Percentiles rank a stretch among this genome's conserved stretches.
These are phyloP conservation scores for Apoda limacodes DNA, from an alignment of 2,888 invertebrate species.

Conservation along the genomic window DNA sequence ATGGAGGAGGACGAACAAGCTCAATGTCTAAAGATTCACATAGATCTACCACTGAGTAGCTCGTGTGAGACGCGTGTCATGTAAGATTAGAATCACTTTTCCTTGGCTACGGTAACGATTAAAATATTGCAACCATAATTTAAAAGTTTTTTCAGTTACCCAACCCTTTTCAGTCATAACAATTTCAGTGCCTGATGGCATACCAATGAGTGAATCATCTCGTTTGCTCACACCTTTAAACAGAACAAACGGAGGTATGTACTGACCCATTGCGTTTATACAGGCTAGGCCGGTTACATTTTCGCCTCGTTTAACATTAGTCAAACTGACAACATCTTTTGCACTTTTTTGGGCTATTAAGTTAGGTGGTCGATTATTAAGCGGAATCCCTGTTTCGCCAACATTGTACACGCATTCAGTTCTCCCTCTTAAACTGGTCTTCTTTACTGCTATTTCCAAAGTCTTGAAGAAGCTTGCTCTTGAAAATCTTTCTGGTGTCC, in stretches of 20 bases:
- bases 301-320: conserved; percentile 2
- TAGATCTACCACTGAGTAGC: not conserved
- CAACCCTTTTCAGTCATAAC: too few relatives aligned
- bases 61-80: not conserved
- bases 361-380: conserved; percentile 11
- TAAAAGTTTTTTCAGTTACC: conserved; percentile 6
- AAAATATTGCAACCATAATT: conserved; percentile 8
- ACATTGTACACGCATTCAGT: conserved; percentile 10
- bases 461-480: conserved; percentile 8
- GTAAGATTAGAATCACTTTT: too few relatives aligned
- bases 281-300: conserved; percentile 1
- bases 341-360: conserved; percentile 2
- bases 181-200: too few relatives aligned
- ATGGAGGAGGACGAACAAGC: conserved; percentile 5
- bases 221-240: conserved; percentile 1
- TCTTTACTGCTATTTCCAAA: conserved; percentile 3
- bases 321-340: not conserved
- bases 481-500: conserved; percentile 11
- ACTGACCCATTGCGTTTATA: too few relatives aligned
- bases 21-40: conserved; percentile 2
- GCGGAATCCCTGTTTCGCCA: conserved; percentile 8
- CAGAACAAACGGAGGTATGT: too few relatives aligned
- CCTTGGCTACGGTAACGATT: too few relatives aligned
- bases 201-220: not conserved
- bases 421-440: conserved; percentile 7